A percentile compares a stretch with the other conserved stretches of the same genome.
phyloP scores from a whole-genome alignment of 2,113 vertebrate species.

The Eulacestoma nigropectus region DNA sequence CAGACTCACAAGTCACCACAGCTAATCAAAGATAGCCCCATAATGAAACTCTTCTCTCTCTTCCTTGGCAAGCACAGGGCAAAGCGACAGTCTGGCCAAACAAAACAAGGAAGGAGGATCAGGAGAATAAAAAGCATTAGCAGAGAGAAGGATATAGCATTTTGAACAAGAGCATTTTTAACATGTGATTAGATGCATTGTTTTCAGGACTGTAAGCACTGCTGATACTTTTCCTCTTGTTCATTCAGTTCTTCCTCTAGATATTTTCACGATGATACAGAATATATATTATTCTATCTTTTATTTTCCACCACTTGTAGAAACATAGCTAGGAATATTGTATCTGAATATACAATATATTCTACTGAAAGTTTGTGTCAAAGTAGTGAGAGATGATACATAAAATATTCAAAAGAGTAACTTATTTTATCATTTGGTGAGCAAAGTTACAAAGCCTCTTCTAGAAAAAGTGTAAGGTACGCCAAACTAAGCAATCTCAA shows the following conservation, averaged over 20 bases:
- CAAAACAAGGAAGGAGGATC: not conserved
- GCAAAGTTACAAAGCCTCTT: not conserved
- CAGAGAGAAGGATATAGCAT: not conserved
- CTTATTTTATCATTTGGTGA: not conserved
- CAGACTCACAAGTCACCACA: not conserved
- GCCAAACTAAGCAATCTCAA: not conserved
- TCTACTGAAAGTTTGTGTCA: not conserved
- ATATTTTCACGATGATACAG: constrained; percentile 15
- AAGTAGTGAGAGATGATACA: not conserved
- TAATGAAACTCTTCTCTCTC: not conserved
- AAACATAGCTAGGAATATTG: not conserved
- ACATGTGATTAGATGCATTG: constrained; percentile 12
- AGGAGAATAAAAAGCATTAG: not conserved
- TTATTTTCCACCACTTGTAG: not conserved
- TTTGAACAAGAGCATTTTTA: constrained; percentile 39
- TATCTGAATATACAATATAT: not conserved
- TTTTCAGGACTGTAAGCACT: constrained; percentile 28
- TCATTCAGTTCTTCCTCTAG: constrained; percentile 8
- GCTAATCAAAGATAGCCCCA: not conserved
- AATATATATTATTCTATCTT: not conserved
- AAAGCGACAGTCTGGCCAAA: not conserved
- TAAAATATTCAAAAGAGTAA: not conserved
- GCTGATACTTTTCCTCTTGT: not conserved
- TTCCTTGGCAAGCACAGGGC: not conserved
- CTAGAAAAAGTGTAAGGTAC: not conserved